Conservation (phyloP, 2,797 vertebrate species). For the Sebastes itinus region DNA sequence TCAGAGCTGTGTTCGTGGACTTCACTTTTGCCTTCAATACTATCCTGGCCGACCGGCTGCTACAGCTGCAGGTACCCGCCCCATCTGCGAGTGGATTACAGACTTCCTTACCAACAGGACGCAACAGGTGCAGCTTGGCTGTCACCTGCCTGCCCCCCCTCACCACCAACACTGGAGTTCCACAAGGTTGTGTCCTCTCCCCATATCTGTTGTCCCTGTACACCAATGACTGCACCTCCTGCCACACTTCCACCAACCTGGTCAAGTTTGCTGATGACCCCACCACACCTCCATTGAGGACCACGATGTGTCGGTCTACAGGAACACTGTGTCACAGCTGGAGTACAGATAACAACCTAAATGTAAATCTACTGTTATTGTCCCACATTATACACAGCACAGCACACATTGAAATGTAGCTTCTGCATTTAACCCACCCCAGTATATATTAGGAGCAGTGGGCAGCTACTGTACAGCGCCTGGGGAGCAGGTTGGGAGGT, state of each 20-base stretch:
- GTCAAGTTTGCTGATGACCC: not conserved
- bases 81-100: not conserved
- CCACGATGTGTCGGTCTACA: not conserved
- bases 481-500: too few species aligned
- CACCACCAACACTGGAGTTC: not conserved
- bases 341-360: not conserved
- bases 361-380: too few species aligned
- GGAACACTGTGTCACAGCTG: not conserved
- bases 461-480: too few species aligned
- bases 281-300: not conserved
- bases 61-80: not conserved
- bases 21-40: not conserved
- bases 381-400: too few species aligned
- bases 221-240: not conserved
- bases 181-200: not conserved
- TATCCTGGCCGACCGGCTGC: not conserved
- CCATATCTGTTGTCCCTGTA: too few species aligned
- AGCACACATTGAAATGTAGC: too few species aligned
- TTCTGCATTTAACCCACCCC: too few species aligned
- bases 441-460: too few species aligned
- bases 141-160: not conserved
- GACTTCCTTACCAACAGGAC: not conserved
- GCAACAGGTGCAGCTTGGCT: not conserved
- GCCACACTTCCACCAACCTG: not conserved
- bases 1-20: not conserved